Base-by-base conservation (phyloP, 30 jellyfish, hydroid and myxozoan genomes). In the Sanderia malayensis region DNA sequence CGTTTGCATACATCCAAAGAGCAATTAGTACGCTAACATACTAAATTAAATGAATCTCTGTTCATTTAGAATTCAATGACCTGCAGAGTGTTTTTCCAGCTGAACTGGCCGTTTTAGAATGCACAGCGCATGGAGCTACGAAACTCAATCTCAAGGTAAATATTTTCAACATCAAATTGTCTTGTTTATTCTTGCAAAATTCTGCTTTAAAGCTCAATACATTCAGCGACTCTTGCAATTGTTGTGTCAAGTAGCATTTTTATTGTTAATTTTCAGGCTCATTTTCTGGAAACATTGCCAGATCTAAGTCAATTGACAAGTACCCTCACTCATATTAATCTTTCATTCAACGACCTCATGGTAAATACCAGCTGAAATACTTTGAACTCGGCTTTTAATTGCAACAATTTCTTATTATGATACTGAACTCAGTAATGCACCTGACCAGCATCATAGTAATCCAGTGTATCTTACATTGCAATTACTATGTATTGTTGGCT, bases 261-360 rank as follows among this genome's bases (percentile, higher is more conserved):
- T n/a, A n/a, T n/a, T n/a, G n/a, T n/a, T n/a, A n/a, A 13, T 37
- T 68, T 34, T 0, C 47, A 80, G 92, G 92, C 92, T 0, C 84
- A 67, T 27, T 80, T 80, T 62, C 58, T 80, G 8, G 78, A 67
- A 25, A 65, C 41, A 62, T 58, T 80, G 31, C 92, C 92, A 21
- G 79, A 68, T 31, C 58, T 69, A 27, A 70, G 66, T 31, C 63
- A 28, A 3, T 17, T 80, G 22, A 17, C 79, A 26, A 2, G 64
- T 17, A 57, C 78, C 13, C 63, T 80, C 49, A 44, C 37, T 31
- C 73, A 80, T 30, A 25, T 80, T 24, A 80, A 80, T 60, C 65
- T 80, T 2, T 80, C 92, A 1, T 80, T 80, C 73, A 80, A 80
- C 58, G 31, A 57, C 46, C 68, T 80, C 31, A 53, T 23, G 92